Evolutionary conservation across 2,888 invertebrate species (phyloP).

Genomic region (Xestia rhomboidea): DNA sequence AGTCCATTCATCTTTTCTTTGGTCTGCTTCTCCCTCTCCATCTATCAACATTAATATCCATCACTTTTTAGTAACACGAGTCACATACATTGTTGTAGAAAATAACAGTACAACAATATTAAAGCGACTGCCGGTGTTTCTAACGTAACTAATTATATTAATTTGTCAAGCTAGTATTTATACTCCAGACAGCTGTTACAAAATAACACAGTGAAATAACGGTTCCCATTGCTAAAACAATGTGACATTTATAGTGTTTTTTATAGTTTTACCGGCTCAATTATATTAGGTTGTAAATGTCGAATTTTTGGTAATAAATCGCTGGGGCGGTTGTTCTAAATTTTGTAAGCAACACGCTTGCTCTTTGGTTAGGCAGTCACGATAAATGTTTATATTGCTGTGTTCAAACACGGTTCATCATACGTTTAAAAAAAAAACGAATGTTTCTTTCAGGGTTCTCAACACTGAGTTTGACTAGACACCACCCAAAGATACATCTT

Average conservation of each 20-base stretch:
- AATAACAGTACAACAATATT: conserved; percentile 19
- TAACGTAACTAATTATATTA: conserved; percentile 35
- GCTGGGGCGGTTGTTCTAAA: background rate
- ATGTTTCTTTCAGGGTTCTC: background rate
- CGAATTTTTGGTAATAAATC: conserved; percentile 39
- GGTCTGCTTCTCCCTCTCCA: too few species aligned
- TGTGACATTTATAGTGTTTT: conserved; percentile 51
- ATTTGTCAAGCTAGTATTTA: conserved; percentile 50
- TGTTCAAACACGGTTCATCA: background rate
- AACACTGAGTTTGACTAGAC: background rate
- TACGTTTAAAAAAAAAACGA: too few species aligned
- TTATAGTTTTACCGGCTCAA: conserved; percentile 12
- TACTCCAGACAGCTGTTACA: conserved; percentile 25
- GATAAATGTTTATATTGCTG: background rate
- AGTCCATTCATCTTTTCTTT: too few species aligned
- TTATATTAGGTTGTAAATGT: conserved; percentile 35
- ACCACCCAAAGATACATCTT: background rate
- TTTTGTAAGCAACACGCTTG: background rate
- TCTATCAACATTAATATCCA: too few species aligned
- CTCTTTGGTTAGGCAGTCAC: background rate
- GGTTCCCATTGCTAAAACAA: conserved; percentile 25
- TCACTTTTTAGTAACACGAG: too few species aligned
- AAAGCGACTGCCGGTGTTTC: conserved; percentile 13
- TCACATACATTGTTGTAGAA: conserved; percentile 16
- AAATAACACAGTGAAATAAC: conserved; percentile 17